Base-by-base conservation (phyloP, 2,113 vertebrate genomes). In the Synodontis membranacea region DNA sequence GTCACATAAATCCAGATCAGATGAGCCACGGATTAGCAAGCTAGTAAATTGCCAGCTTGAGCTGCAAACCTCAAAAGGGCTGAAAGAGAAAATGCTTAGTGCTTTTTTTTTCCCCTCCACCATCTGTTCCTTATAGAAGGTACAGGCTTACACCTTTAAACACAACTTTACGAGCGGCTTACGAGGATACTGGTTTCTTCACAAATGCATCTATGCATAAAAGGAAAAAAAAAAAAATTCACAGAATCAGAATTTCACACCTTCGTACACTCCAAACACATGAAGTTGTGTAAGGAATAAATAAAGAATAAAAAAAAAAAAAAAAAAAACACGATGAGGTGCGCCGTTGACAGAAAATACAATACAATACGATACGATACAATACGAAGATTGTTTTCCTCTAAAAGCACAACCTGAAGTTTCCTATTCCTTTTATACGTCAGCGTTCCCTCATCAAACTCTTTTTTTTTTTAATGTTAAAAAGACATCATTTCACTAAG, bases 21-120 rank as follows among this genome's bases (percentile, higher is more conserved):
- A 96, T 93, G 94, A 66, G 86, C 92, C 95, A 94, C 90, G 92
- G 95, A 96, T 95, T 95, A 94, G 93, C 66, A 92, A 96, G 95
- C 94, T 95, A 91, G 88, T 89, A 93, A 95, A 96, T 84, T 93
- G 93, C 92, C 91, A 90, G 90, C 94, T 93, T 91, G 90, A 86
- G 91, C 93, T 93, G 50, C 94, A 95, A 92, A 94, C 92, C 90
- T 93, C 92, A 87, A 93, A 92, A 92, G 90, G 90, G 94, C 92
- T 93, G 91, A 91, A 89, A 89, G 93, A 92, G 25, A 54, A 54
- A 54, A 58, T 48, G 15, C 42, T 88, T 37, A 42, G 66, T 19
- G 31, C 54, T 56, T 68, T 28, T 39, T n/a, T n/a, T n/a, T n/a
- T n/a, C n/a, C n/a, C n/a, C 75, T 78, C n/a, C 0, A 2, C n/a